phyloP scores from a whole-genome alignment of 2,113 vertebrate genomes.

The Poecile atricapillus region DNA sequence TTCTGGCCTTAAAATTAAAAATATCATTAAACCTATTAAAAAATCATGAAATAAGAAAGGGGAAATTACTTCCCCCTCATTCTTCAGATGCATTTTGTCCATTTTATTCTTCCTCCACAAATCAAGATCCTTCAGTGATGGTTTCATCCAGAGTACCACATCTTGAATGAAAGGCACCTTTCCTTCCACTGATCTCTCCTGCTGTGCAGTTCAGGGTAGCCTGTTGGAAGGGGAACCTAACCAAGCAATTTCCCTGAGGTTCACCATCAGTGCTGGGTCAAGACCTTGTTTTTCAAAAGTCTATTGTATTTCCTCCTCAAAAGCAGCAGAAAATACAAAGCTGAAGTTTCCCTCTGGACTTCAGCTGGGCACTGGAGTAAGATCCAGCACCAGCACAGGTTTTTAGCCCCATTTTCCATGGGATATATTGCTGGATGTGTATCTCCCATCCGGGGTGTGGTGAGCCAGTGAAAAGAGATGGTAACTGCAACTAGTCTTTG shows the following conservation, averaged over 20 bases:
- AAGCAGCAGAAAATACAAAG: neutral
- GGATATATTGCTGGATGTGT: accelerated
- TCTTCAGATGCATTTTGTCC: neutral
- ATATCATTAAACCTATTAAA: neutral
- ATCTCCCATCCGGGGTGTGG: neutral
- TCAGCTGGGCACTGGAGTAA: neutral
- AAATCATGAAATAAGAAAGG: neutral
- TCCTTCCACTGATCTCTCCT: neutral
- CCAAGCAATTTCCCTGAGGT: neutral
- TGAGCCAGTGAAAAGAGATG: neutral
- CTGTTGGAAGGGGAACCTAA: neutral
- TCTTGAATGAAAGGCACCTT: neutral
- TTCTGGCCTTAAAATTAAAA: neutral
- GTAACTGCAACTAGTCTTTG: neutral
- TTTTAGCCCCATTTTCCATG: neutral
- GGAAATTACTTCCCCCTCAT: neutral
- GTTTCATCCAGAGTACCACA: neutral
- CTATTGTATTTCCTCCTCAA: neutral
- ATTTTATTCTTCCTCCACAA: neutral
- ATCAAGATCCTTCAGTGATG: neutral
- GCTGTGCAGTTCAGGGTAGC: neutral
- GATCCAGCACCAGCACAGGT: neutral
- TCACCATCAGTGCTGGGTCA: neutral
- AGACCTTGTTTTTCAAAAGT: neutral
- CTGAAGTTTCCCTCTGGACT: neutral